phyloP scores from a whole-genome alignment of 2,888 invertebrate genomes.

The Phyllotreta cruciferae region DNA sequence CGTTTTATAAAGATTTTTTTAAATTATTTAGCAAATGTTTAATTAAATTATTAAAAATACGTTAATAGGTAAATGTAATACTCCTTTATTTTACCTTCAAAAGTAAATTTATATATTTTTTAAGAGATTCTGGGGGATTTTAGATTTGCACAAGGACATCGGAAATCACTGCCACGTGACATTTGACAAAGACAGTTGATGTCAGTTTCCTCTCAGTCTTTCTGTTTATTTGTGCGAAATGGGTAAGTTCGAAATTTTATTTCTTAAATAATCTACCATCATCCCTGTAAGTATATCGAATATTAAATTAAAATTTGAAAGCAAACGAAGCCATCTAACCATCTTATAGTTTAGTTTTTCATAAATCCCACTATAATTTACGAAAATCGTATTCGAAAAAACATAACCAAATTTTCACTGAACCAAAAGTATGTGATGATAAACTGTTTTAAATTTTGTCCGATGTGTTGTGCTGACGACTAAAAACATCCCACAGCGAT shows the following conservation, averaged over 20 bases:
- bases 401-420: slow-evolving; percentile 37
- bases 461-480: slow-evolving; percentile 60
- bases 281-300: slow-evolving; percentile 44
- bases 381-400: slow-evolving; percentile 16
- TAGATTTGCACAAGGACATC: neutral
- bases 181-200: slow-evolving; percentile 28
- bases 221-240: slow-evolving; percentile 69
- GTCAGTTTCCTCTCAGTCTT: slow-evolving; percentile 60
- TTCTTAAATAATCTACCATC: slow-evolving; percentile 51
- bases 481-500: slow-evolving; percentile 58
- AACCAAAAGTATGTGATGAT: slow-evolving; percentile 42
- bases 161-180: slow-evolving; percentile 24
- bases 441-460: slow-evolving; percentile 40
- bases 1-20: too few species aligned
- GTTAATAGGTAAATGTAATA: too few species aligned
- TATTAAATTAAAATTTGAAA: slow-evolving; percentile 11
- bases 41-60: too few species aligned
- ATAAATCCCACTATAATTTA: slow-evolving; percentile 12
- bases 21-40: too few species aligned
- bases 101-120: too few species aligned
- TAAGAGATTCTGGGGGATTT: too few species aligned
- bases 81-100: too few species aligned
- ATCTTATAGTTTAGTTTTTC: slow-evolving; percentile 24
- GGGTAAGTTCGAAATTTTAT: slow-evolving; percentile 66
- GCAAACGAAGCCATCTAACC: slow-evolving; percentile 3